Base-by-base conservation (phyloP, 2,888 invertebrate genomes). In the Xestoiulus laeticollis region DNA sequence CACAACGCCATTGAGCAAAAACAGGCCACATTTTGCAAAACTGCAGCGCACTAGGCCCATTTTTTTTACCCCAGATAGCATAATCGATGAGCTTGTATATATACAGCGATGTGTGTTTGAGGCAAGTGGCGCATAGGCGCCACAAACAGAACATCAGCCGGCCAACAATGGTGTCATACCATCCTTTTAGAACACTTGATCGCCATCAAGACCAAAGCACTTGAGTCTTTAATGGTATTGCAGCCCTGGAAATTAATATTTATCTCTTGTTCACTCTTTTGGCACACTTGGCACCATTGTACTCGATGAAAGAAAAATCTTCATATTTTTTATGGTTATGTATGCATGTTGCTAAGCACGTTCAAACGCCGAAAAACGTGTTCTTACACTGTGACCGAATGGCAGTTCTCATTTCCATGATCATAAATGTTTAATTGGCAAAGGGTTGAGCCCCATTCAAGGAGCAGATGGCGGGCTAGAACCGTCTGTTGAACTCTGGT, bases 391-490 rank as follows among this genome's bases (percentile, higher is more conserved):
- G 68, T 1, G 68, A 26, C 68, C 19, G 68, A 22, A 68, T 68
- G 26, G 68, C 68, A 22, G 12, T 26, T 5, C 26, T 26, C 68
- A 68, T 26, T 68, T 68, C 68, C 68, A 68, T 68, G 68, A 5
- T 19, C 68, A 26, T 68, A 68, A 68, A 68, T 26, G 68, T 26
- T 22, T 68, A 68, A 68, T 68, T 68, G 22, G 68, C 68, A 22
- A 68, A 68, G 68, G 68, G 68, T 68, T 68, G 68, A 68, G 26
- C 68, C 68, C 68, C 68, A 10, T 68, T 68, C 68, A 22, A n/a
- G 22, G 26, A 68, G 68, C 68, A 68, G 68, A 68, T 68, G 68
- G 22, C n/a, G 68, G 68, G 68, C 26, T 68, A 22, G 8, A 48
- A 48, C 48, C 48, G 12, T 6, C 48, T 6, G 48, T 16, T 48